These are phyloP conservation scores for Channa maculata DNA, from an alignment of 2,113 vertebrate species.

Conservation along the genomic window DNA sequence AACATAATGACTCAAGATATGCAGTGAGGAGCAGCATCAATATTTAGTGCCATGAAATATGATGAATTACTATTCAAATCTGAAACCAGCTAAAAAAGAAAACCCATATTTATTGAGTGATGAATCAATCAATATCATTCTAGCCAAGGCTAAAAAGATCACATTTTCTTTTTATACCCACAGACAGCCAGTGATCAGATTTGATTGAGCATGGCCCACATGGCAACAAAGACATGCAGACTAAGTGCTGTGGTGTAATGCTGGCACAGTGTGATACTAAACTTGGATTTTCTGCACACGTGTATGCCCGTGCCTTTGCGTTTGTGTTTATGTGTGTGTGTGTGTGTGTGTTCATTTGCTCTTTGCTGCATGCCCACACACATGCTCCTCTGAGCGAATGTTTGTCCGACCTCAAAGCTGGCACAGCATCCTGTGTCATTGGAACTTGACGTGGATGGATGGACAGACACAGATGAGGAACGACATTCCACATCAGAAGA, in stretches of 20 bases:
- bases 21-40: constrained; percentile 26
- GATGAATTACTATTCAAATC: constrained; percentile 54
- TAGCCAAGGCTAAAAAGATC: constrained; percentile 47
- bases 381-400: constrained; percentile 33
- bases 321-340: neutral
- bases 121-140: constrained; percentile 66
- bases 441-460: constrained; percentile 62
- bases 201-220: constrained; percentile 63
- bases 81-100: constrained; percentile 28
- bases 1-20: neutral
- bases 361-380: constrained; percentile 21
- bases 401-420: constrained; percentile 48
- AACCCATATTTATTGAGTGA: constrained; percentile 45
- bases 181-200: constrained; percentile 66
- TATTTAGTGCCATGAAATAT: constrained; percentile 22
- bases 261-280: constrained; percentile 57
- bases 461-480: constrained; percentile 44
- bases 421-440: constrained; percentile 53
- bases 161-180: constrained; percentile 61
- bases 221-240: constrained; percentile 52
- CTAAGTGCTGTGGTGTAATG: constrained; percentile 61
- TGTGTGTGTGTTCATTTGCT: constrained; percentile 5
- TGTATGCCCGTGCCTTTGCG: constrained; percentile 20
- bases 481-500: constrained; percentile 56
- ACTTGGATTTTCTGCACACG: constrained; percentile 40